These are phyloP conservation scores for Stegodyphus mimosarum DNA, from an alignment of 1,140 invertebrate species.

Conservation along the genomic window DNA sequence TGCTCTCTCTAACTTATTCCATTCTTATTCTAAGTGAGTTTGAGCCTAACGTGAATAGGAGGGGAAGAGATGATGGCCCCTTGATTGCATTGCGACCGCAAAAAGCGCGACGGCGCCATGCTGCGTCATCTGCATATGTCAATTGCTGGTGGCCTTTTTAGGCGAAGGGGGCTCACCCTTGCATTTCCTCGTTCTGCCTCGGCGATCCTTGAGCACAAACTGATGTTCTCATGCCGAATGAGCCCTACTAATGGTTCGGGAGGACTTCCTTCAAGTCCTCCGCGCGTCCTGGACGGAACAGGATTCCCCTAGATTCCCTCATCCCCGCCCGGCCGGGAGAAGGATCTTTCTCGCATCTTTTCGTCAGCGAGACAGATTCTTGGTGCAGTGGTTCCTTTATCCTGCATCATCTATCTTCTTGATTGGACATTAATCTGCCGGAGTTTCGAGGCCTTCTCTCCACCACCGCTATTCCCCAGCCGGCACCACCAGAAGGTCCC, in stretches of 20 bases:
- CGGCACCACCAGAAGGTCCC: not conserved
- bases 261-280: not conserved
- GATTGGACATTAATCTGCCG: constrained; percentile 58
- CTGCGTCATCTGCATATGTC: constrained; percentile 38
- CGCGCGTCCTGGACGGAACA: not conserved
- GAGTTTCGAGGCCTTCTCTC: not conserved
- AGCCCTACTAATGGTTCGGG: constrained; percentile 37
- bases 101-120: not conserved
- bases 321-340: not conserved
- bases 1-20: not conserved
- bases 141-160: constrained; percentile 35
- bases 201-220: not conserved
- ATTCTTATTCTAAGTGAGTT: not conserved
- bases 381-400: constrained; percentile 55
- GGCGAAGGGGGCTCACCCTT: not conserved
- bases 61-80: not conserved
- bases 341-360: constrained; percentile 20
- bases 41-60: not conserved
- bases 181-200: constrained; percentile 3
- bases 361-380: constrained; percentile 37
- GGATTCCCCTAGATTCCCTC: not conserved
- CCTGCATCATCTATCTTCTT: constrained; percentile 52
- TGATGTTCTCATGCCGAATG: constrained; percentile 2
- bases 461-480: not conserved
- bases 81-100: not conserved